Base-by-base conservation (phyloP, 1,140 invertebrate species). In the Drosophila auraria region DNA sequence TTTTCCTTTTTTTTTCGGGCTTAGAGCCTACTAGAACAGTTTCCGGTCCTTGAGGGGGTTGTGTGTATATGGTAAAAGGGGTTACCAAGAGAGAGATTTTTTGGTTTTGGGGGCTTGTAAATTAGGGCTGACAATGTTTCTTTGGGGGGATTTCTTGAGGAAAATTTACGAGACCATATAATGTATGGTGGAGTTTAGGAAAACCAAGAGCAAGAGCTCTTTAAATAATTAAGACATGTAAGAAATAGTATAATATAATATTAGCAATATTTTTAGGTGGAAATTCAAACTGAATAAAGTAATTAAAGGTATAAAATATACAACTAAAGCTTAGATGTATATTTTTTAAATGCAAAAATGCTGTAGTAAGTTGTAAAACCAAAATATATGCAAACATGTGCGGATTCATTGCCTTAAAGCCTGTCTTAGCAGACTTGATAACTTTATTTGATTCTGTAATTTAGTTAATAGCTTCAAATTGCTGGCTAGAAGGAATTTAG, bases 1-100 rank as follows among this genome's bases (percentile, higher is more conserved):
- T 78, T 71, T 69, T 57, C 49, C 59, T 56, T 45, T 15, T 44
- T 44, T 54, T 73, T 72, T 50, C 17, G 9, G 56, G 30, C 25
- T 11, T 36, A 49, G 57, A 59, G 65, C 65, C 75, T 78, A 78
- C 64, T 12, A 15, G 20, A 74, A 47, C 23, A 11, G 38, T 53
- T 71, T 59, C 45, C 33, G 56, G 60, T 61, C 78, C 66, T 82
- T 59, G 45, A 58, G 68, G 68, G 11, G n/a, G 33, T 30, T 53
- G 27, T 23, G 33, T 38, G 14, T 25, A 11, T 5, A 11, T 5
- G 44, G 20, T 36, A 60, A 71, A 77, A 78, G 74, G 74, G 75
- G 40, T 56, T 78, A 17, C 14, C 0, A 11, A 36, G 20, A 56
- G 11, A 44, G 5, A 3, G 17, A 36, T 40, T 42, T 63, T 64